These are phyloP conservation scores for Xiphophorus birchmanni DNA, from an alignment of 2,797 vertebrate genomes.

Conservation along the genomic window DNA sequence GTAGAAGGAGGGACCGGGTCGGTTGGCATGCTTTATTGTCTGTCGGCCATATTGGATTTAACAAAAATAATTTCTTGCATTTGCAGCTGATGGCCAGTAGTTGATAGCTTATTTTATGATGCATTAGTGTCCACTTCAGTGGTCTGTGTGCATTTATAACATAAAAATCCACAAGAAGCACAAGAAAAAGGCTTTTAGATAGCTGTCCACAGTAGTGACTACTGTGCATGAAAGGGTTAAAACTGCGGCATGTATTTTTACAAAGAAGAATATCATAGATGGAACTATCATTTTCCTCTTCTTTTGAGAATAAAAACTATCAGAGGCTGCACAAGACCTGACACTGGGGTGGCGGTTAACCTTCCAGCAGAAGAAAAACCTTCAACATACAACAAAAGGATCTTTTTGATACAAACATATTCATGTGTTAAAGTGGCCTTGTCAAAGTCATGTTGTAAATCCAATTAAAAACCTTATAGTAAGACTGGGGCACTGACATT, in stretches of 20 bases:
- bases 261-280: not conserved
- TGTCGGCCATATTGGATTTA: no score
- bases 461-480: not conserved
- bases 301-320: not conserved
- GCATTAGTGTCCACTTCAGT: no score
- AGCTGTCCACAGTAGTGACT: no score
- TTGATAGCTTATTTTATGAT: no score
- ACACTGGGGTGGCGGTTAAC: not conserved
- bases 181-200: no score
- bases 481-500: not conserved
- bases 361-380: not conserved
- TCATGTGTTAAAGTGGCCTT: not conserved
- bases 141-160: no score
- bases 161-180: no score
- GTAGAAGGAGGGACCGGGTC: no score
- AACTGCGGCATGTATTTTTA: not conserved
- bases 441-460: not conserved
- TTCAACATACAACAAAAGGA: not conserved
- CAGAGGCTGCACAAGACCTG: not conserved
- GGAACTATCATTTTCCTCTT: not conserved
- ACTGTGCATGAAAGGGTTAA: no score
- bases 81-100: no score
- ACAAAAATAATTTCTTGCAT: no score
- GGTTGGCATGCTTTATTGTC: no score
- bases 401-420: not conserved